Percentiles rank a stretch among this genome's conserved stretches.
phyloP scores from a whole-genome alignment of 2,113 vertebrate genomes.

The Gallinago undulata region DNA sequence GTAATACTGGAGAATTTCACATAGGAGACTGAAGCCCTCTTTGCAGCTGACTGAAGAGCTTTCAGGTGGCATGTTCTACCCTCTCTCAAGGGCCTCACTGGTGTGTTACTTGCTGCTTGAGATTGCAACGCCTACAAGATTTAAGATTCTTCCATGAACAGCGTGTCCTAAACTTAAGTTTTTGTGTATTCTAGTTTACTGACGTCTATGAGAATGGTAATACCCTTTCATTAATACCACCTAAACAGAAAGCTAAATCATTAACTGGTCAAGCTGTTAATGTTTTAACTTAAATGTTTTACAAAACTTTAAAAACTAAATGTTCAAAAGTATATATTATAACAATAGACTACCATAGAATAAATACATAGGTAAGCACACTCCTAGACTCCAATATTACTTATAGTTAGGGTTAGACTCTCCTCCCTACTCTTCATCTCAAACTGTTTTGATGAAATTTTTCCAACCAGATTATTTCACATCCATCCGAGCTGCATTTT shows the following conservation, averaged over 20 bases:
- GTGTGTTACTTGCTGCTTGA: neutral
- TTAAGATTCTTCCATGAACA: neutral
- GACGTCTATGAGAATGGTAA: constrained; percentile 24
- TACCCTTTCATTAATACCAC: constrained; percentile 9
- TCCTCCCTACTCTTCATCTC: neutral
- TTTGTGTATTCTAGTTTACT: neutral
- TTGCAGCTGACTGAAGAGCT: neutral
- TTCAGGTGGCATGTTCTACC: neutral
- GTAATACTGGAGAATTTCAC: neutral
- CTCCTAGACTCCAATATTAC: neutral
- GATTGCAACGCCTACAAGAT: neutral
- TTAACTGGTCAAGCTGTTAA: constrained; percentile 37
- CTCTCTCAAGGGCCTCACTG: neutral
- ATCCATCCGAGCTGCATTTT: neutral
- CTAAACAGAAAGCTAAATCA: constrained; percentile 35
- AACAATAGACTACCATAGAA: constrained; percentile 61
- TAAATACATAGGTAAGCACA: constrained; percentile 52
- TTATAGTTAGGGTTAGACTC: neutral
- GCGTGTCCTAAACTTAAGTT: neutral
- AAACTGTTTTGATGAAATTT: neutral
- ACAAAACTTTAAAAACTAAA: constrained; percentile 59
- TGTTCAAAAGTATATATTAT: constrained; percentile 49
- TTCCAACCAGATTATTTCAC: neutral
- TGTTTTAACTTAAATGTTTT: constrained; percentile 38
- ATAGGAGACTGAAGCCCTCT: neutral